Conservation (phyloP, 30 jellyfish, hydroid and myxozoan species). For the Cassiopea xamachana region DNA sequence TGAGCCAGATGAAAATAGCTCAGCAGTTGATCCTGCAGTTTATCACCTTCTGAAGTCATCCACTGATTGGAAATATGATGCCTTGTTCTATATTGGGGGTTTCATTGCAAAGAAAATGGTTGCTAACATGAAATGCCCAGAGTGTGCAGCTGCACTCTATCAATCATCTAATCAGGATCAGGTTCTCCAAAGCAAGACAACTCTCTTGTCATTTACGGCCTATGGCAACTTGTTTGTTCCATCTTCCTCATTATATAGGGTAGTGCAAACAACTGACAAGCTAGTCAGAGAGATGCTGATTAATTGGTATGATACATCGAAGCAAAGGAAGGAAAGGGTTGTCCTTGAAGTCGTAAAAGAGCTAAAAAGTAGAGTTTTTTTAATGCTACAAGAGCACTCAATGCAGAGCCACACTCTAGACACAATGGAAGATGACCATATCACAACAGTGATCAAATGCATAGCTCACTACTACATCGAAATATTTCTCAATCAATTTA, state of each 20-base stretch:
- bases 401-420: slow-evolving; percentile 2
- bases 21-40: slow-evolving; percentile 1
- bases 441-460: slow-evolving; percentile 1
- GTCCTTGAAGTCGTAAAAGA: not conserved
- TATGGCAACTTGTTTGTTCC: slow-evolving; percentile 59
- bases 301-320: slow-evolving; percentile 25
- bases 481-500: not conserved
- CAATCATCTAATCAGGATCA: slow-evolving; percentile 7
- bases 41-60: slow-evolving; percentile 5
- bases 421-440: slow-evolving; percentile 14
- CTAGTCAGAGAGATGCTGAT: not conserved
- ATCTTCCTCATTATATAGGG: slow-evolving; percentile 22
- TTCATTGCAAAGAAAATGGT: slow-evolving; percentile 44
- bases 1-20: too few relatives aligned
- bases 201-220: slow-evolving; percentile 31
- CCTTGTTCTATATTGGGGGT: slow-evolving; percentile 36
- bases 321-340: slow-evolving; percentile 9
- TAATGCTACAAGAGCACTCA: slow-evolving; percentile 29
- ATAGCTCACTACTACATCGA: not conserved
- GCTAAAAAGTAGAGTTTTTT: not conserved
- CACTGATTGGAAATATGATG: slow-evolving; percentile 16
- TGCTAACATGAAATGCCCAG: slow-evolving; percentile 26
- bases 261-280: slow-evolving; percentile 30
- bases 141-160: slow-evolving; percentile 47
- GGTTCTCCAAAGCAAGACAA: not conserved